phyloP scores from a whole-genome alignment of 2,797 vertebrate genomes.

The Pitangus sulphuratus region DNA sequence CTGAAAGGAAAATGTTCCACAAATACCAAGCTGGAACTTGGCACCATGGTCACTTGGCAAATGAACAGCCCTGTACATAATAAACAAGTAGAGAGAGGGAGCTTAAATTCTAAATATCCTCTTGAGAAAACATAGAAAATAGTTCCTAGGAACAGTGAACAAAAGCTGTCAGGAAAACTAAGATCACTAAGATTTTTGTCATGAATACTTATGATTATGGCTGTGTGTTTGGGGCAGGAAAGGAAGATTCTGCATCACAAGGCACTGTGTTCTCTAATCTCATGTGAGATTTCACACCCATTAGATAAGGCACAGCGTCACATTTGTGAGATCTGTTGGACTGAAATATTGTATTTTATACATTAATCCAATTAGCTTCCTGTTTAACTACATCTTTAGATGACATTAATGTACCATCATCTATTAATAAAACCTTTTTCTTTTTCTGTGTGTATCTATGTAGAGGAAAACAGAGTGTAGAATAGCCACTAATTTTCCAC shows the following conservation, averaged over 20 bases:
- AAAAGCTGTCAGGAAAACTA: constrained; percentile 48
- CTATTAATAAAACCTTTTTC: background rate
- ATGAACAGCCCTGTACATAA: constrained; percentile 49
- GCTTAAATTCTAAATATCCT: constrained; percentile 61
- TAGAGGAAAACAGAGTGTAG: background rate
- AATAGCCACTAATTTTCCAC: background rate
- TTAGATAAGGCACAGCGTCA: background rate
- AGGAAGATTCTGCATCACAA: background rate
- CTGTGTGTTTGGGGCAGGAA: background rate
- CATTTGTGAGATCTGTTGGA: background rate
- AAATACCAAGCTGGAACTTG: constrained; percentile 66
- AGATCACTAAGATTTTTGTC: constrained; percentile 54
- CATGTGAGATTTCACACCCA: background rate
- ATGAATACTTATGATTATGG: constrained; percentile 40
- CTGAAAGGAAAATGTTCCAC: constrained; percentile 53
- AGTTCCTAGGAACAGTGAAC: constrained; percentile 50
- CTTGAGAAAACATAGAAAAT: constrained; percentile 61
- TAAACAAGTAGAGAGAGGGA: constrained; percentile 52
- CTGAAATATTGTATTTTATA: constrained; percentile 33
- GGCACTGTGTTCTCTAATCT: background rate
- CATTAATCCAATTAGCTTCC: constrained; percentile 13
- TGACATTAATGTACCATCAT: background rate
- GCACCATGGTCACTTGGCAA: constrained; percentile 32
- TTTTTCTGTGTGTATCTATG: background rate
- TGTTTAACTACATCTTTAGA: background rate